phyloP scores from a whole-genome alignment of 2,113 vertebrate genomes.

The Parus major region DNA sequence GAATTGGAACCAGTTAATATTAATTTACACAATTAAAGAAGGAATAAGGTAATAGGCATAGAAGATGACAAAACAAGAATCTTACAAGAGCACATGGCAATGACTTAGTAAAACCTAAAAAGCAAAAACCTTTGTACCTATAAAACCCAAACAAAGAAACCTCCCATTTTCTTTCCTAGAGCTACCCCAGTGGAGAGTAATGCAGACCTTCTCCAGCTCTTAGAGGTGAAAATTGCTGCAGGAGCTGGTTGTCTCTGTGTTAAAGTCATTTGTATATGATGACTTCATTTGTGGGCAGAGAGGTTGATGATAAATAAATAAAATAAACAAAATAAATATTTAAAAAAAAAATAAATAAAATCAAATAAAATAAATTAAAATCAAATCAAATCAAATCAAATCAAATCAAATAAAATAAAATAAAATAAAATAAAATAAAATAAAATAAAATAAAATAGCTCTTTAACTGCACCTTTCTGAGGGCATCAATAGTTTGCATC shows the following conservation, averaged over 20 bases:
- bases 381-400: constrained; percentile 13
- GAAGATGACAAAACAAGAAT: background rate
- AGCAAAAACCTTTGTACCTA: background rate
- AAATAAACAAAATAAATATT: background rate
- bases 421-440: no score
- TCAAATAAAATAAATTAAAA: background rate
- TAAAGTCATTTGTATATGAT: background rate
- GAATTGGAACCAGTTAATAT: background rate
- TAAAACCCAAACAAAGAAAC: background rate
- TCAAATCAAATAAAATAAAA: constrained; percentile 21
- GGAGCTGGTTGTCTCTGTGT: background rate
- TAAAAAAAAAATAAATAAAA: background rate
- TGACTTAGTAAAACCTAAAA: background rate
- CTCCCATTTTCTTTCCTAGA: background rate
- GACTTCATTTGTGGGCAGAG: background rate
- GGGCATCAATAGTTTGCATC: background rate
- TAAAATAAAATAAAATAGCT: constrained; percentile 5
- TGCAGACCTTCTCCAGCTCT: background rate
- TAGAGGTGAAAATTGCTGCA: background rate
- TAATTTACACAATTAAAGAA: background rate
- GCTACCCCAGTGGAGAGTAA: background rate
- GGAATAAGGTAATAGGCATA: background rate
- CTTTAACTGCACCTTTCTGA: constrained; percentile 6
- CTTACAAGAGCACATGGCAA: background rate
- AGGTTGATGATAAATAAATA: background rate